These are phyloP conservation scores for Pristionchus arcanus DNA, from an alignment of 2,888 invertebrate species.

Conservation along the genomic window DNA sequence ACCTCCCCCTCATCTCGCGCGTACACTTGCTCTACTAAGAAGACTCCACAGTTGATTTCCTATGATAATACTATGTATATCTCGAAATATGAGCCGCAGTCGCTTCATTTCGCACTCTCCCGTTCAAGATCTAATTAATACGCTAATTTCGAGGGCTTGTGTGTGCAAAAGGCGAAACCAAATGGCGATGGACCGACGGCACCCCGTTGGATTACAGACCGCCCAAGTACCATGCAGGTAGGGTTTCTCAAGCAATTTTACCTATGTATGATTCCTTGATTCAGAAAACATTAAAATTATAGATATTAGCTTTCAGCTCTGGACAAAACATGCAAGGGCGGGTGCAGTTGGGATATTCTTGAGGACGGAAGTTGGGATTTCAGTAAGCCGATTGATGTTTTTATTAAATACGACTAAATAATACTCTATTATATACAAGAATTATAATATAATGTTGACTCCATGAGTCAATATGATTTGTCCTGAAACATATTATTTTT, in stretches of 20 bases:
- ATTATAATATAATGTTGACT: too few relatives aligned
- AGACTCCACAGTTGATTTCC: too few relatives aligned
- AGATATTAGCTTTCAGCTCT: too few relatives aligned
- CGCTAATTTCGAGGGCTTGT: background rate
- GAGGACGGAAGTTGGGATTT: background rate
- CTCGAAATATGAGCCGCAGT: too few relatives aligned
- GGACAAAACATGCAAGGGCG: background rate
- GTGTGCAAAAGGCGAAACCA: background rate
- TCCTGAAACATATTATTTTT: too few relatives aligned
- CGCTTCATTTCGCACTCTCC: too few relatives aligned
- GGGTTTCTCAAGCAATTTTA: background rate
- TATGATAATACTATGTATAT: too few relatives aligned
- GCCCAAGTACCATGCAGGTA: background rate
- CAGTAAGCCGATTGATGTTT: background rate
- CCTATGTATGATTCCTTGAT: too few relatives aligned
- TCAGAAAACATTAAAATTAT: background rate
- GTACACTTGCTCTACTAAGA: too few relatives aligned
- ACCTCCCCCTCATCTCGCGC: too few relatives aligned
- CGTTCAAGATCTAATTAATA: background rate
- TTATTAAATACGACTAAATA: too few relatives aligned
- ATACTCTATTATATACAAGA: too few relatives aligned
- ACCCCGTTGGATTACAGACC: background rate
- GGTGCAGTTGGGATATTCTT: background rate
- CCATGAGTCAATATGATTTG: background rate
- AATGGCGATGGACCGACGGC: background rate